Conservation (phyloP, 2,888 invertebrate genomes). For the Lycophotia porphyrea region DNA sequence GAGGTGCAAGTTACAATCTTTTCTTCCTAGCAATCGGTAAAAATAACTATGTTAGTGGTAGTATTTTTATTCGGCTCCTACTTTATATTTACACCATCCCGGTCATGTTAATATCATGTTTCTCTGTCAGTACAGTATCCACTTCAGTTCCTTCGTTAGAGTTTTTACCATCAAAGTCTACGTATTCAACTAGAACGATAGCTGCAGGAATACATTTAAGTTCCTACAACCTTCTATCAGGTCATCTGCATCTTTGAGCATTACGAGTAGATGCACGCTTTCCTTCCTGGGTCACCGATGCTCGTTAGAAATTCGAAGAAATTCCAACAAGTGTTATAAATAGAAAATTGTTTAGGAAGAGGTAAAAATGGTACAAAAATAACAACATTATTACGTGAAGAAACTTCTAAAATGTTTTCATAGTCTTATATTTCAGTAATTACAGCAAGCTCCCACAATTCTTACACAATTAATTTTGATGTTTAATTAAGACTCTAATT, state of each 20-base stretch:
- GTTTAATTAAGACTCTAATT: slow-evolving; percentile 33
- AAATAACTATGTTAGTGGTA: neutral
- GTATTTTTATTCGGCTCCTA: neutral
- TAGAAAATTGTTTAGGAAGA: slow-evolving; percentile 1
- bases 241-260: slow-evolving; percentile 42
- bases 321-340: slow-evolving; percentile 10
- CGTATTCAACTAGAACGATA: neutral
- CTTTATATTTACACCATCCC: neutral
- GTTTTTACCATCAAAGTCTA: neutral
- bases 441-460: slow-evolving; percentile 1
- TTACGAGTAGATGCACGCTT: slow-evolving; percentile 13
- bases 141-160: neutral
- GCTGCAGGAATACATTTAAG: neutral
- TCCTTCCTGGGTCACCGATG: slow-evolving; percentile 31
- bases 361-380: neutral
- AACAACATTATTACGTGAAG: slow-evolving; percentile 18
- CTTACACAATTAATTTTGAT: slow-evolving; percentile 13
- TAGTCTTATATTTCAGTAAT: slow-evolving; percentile 2
- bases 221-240: slow-evolving; percentile 18
- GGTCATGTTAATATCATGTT: neutral
- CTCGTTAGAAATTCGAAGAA: slow-evolving; percentile 14
- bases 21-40: neutral
- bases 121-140: neutral
- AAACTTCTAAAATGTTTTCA: slow-evolving; percentile 5
- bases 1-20: neutral